Conservation (phyloP, 1,140 invertebrate species). For the Philopotamus ludificatus region DNA sequence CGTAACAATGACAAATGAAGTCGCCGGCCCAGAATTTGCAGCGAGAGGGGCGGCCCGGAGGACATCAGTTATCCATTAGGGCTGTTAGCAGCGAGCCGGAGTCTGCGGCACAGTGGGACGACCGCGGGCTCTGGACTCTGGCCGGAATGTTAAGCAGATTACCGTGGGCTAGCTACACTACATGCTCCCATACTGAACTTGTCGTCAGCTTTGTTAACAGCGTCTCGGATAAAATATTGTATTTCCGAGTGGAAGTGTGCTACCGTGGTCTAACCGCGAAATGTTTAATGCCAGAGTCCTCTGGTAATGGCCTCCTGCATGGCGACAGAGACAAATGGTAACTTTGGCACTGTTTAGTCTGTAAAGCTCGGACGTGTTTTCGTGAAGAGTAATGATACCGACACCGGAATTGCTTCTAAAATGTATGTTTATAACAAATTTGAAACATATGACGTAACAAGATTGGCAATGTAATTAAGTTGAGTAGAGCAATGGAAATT, state of each 20-base stretch:
- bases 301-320: not conserved
- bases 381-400: no score
- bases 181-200: conserved; percentile 30
- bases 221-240: conserved; percentile 37
- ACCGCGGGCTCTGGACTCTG: not conserved
- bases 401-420: no score
- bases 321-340: not conserved
- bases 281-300: not conserved
- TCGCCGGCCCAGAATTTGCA: not conserved
- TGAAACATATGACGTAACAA: no score
- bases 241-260: conserved; percentile 14
- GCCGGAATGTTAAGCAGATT: conserved; percentile 29
- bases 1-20: conserved; percentile 39
- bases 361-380: no score
- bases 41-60: conserved; percentile 20
- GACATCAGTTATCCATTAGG: conserved; percentile 42
- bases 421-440: no score
- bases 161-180: not conserved
- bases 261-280: not conserved
- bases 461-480: no score
- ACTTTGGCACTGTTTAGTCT: not conserved
- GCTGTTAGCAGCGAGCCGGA: conserved; percentile 34
- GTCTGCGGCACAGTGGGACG: conserved; percentile 31
- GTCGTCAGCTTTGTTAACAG: conserved; percentile 40
- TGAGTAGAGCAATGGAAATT: no score